Conservation (phyloP, 2,113 vertebrate genomes). For the Neolamprologus sp. region DNA sequence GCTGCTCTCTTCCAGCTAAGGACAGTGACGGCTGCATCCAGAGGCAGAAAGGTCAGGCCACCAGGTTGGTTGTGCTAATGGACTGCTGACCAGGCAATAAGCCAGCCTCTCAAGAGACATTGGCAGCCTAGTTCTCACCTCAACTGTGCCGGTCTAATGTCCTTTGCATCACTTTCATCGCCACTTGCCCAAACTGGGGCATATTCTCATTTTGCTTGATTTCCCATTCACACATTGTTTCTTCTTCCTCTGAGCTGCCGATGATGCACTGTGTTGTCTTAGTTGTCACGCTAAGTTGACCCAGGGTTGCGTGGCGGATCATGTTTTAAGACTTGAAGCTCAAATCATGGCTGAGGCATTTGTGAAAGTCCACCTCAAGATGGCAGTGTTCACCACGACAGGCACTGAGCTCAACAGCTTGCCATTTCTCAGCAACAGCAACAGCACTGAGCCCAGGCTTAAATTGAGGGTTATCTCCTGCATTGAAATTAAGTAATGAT, state of each 20-base stretch:
- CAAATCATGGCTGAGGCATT: conserved; percentile 34
- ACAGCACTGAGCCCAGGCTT: conserved; percentile 11
- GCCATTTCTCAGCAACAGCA: conserved; percentile 9
- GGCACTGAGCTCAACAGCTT: conserved; percentile 25
- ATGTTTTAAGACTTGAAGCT: neutral
- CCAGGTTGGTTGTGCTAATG: conserved; percentile 53
- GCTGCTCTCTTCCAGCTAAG: conserved; percentile 24
- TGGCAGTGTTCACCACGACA: conserved; percentile 88
- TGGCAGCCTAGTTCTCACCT: conserved; percentile 42
- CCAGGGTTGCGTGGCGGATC: neutral
- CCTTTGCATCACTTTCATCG: neutral
- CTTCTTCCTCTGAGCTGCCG: neutral
- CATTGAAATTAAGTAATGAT: conserved; percentile 56
- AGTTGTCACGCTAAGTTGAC: neutral
- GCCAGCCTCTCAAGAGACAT: conserved; percentile 41
- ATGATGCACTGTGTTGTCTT: neutral
- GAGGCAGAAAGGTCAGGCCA: conserved; percentile 50
- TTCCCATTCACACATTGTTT: neutral
- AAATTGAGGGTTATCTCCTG: conserved; percentile 47
- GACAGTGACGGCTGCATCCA: conserved; percentile 32
- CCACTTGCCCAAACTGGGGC: neutral
- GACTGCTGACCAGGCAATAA: conserved; percentile 57
- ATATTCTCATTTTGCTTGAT: neutral
- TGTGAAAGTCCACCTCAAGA: conserved; percentile 76
- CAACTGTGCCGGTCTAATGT: neutral